Evolutionary conservation across 2,113 vertebrate genomes (phyloP), one percentile per base, ranked within the genome.

Genomic region (Phocoena phocoena): DNA sequence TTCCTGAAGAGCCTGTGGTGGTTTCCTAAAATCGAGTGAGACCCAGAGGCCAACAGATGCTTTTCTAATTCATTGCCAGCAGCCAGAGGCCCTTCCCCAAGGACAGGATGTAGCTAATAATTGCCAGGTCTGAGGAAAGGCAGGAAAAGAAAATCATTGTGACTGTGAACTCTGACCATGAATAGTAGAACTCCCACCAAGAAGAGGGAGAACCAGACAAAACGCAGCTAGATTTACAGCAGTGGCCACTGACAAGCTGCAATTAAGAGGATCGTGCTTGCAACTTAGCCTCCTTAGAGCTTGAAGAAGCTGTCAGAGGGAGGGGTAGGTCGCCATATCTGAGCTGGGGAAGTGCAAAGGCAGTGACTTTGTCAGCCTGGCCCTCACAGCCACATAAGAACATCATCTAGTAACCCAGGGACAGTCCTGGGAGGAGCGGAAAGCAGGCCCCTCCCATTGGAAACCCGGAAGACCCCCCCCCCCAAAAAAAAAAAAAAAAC

Each of bases 121-220:
- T 98, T 98, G 98, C 97, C 96, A 98, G 98, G 96, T 98, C 95
- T 73, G 81, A 83, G 47, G 65, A 93, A 96, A 98, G 95, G 28
- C 13, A 25, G 91, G 82, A 87, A 89, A 87, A 92, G 96, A 98
- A 86, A 91, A 98, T 97, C 98, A 95, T 97, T 98, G 97, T 97
- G 97, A 97, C 98, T 99, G 99, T 99, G 98, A 98, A 94, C 98
- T 98, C 95, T 97, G 63, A 95, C 95, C 98, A 98, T 99, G 99
- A 99, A 99, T 98, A 98, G 98, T 97, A 97, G 98, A 99, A 98
- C 98, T 99, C 98, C 95, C 98, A 99, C 97, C 97, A 98, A 90
- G 98, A 98, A 96, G 97, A 99, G 98, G 99, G 98, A 98, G 99
- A 99, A 98, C 97, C 98, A 98, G 98, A 99, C 98, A 99, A 99